Conservation (phyloP, 2,797 vertebrate genomes). For the Pseudochaenichthys georgianus region DNA sequence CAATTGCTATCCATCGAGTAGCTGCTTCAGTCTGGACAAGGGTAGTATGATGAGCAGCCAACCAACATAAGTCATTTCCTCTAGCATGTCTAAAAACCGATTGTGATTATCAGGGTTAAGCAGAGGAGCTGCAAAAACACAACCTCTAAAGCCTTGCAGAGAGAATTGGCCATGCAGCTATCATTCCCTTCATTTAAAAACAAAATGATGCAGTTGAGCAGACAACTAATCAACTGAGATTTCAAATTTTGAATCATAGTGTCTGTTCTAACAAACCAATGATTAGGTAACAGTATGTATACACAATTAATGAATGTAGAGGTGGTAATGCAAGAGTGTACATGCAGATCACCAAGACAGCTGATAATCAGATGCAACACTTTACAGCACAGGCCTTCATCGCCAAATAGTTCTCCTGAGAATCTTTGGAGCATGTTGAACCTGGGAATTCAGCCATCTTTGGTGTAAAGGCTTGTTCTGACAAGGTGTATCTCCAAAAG, state of each 20-base stretch:
- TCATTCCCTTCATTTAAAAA: neutral
- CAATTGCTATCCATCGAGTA: neutral
- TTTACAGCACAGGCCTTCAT: slow-evolving; percentile 9
- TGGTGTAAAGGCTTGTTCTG: neutral
- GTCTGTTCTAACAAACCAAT: neutral
- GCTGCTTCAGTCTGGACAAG: neutral
- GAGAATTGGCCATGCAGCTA: neutral
- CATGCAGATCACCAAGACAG: neutral
- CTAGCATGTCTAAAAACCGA: neutral
- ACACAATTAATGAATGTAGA: neutral
- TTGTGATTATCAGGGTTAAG: neutral
- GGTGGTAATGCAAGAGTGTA: neutral
- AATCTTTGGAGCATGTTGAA: neutral
- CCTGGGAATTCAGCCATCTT: neutral
- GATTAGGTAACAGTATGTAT: no score
- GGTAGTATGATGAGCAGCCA: neutral
- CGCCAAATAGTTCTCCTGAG: slow-evolving; percentile 1
- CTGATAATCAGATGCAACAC: neutral
- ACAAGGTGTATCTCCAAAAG: neutral
- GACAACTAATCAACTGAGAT: neutral
- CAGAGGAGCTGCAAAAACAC: neutral
- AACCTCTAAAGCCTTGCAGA: neutral
- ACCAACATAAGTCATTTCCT: neutral
- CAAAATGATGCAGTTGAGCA: neutral
- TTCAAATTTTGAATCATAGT: neutral